Conservation (phyloP, 2,888 invertebrate species). For the Harpalus rubripes region DNA sequence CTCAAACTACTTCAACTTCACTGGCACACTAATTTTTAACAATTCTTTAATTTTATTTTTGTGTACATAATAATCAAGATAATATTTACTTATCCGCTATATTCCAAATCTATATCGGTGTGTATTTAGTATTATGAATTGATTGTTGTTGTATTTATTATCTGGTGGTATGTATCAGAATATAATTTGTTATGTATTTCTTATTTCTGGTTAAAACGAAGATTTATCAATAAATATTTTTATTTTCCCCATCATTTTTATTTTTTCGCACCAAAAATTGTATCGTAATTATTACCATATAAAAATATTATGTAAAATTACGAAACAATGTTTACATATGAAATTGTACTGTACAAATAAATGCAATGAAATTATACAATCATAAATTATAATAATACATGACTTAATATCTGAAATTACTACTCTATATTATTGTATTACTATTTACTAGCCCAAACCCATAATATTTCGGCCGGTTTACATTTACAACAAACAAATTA, state of each 20-base stretch:
- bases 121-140: constrained; percentile 60
- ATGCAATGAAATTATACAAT: constrained; percentile 46
- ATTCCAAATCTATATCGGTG: constrained; percentile 42
- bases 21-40: constrained; percentile 58
- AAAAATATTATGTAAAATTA: constrained; percentile 40
- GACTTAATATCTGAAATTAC: constrained; percentile 28
- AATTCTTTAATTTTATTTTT: constrained; percentile 16
- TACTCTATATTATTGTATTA: not conserved
- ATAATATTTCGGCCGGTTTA: no score
- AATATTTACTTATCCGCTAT: constrained; percentile 47
- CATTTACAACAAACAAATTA: no score
- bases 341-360: constrained; percentile 37
- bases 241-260: constrained; percentile 51
- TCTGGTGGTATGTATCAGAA: constrained; percentile 66
- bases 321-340: constrained; percentile 34
- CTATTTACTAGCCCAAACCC: no score
- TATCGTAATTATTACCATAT: constrained; percentile 36
- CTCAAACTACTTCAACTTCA: constrained; percentile 72
- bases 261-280: constrained; percentile 37
- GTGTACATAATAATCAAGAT: constrained; percentile 39
- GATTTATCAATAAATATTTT: constrained; percentile 62
- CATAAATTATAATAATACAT: constrained; percentile 32
- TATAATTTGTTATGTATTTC: constrained; percentile 64
- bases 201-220: constrained; percentile 55
- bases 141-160: constrained; percentile 64